Conservation (phyloP, 2,113 vertebrate genomes). For the Seriola dumerili region DNA sequence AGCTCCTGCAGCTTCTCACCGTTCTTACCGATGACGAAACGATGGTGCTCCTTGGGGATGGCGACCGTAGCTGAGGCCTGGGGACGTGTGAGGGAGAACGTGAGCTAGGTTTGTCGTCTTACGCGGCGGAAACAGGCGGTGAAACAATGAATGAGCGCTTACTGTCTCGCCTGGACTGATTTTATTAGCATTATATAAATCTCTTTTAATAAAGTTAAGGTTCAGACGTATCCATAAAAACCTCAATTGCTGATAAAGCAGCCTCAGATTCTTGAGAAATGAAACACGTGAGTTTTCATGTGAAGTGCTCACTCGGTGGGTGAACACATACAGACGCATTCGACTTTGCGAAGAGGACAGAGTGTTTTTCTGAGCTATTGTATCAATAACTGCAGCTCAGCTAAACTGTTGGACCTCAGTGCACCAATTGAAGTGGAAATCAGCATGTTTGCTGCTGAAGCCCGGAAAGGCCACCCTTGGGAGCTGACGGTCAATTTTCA, state of each 20-base stretch:
- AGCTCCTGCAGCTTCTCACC: slow-evolving; percentile 87
- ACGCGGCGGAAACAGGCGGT: not conserved
- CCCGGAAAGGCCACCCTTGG: slow-evolving; percentile 22
- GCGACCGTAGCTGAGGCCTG: slow-evolving; percentile 83
- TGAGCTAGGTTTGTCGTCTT: no score
- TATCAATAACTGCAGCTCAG: slow-evolving; percentile 62
- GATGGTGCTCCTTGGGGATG: slow-evolving; percentile 87
- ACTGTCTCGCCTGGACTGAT: not conserved
- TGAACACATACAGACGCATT: slow-evolving; percentile 26
- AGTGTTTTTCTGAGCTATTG: slow-evolving; percentile 20
- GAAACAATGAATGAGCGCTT: not conserved
- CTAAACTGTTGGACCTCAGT: slow-evolving; percentile 47
- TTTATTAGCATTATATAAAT: not conserved
- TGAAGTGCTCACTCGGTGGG: not conserved
- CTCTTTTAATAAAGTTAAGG: not conserved
- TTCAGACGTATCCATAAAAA: not conserved
- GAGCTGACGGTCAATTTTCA: slow-evolving; percentile 57
- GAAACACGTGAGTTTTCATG: not conserved
- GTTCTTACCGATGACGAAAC: slow-evolving; percentile 86
- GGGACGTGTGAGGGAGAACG: not conserved
- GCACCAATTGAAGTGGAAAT: slow-evolving; percentile 46
- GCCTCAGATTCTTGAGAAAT: not conserved
- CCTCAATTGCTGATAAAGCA: not conserved
- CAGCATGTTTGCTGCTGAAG: slow-evolving; percentile 64
- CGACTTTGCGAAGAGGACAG: slow-evolving; percentile 28